Conservation (phyloP, 2,888 invertebrate species). For the Drosophila fungiperda region DNA sequence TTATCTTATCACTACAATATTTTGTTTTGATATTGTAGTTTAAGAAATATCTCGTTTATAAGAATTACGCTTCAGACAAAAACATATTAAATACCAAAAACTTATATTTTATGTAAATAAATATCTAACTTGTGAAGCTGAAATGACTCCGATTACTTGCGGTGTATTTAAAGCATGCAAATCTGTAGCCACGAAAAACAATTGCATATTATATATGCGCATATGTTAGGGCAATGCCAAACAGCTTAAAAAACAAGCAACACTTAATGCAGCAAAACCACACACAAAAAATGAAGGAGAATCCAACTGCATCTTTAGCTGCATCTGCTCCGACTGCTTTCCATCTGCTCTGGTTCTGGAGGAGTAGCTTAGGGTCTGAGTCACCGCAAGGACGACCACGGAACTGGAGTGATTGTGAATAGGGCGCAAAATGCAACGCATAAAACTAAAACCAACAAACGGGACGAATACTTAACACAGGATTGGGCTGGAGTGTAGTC, state of each 20-base stretch:
- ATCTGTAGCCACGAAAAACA: conserved; percentile 67
- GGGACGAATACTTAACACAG: conserved; percentile 29
- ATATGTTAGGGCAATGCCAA: conserved; percentile 69
- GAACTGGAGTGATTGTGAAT: conserved; percentile 70
- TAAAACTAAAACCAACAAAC: conserved; percentile 69
- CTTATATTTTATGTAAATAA: neutral
- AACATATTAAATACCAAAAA: neutral
- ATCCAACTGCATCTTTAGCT: conserved; percentile 32
- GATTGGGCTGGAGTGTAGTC: conserved; percentile 21
- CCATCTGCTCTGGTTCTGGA: neutral
- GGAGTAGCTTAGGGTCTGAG: conserved; percentile 30
- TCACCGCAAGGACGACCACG: conserved; percentile 64
- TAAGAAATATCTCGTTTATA: neutral
- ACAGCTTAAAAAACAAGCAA: conserved; percentile 49
- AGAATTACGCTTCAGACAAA: neutral
- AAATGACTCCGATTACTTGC: neutral
- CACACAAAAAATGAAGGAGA: conserved; percentile 7
- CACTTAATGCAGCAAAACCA: conserved; percentile 22
- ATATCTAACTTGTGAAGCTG: neutral
- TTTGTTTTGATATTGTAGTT: neutral
- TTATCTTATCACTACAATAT: too few relatives aligned
- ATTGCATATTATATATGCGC: conserved; percentile 74
- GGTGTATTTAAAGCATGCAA: conserved; percentile 52
- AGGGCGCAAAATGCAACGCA: conserved; percentile 62
- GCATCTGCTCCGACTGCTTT: conserved; percentile 17